Conservation (phyloP, 2,888 invertebrate genomes). For the Ferrisia virgata region DNA sequence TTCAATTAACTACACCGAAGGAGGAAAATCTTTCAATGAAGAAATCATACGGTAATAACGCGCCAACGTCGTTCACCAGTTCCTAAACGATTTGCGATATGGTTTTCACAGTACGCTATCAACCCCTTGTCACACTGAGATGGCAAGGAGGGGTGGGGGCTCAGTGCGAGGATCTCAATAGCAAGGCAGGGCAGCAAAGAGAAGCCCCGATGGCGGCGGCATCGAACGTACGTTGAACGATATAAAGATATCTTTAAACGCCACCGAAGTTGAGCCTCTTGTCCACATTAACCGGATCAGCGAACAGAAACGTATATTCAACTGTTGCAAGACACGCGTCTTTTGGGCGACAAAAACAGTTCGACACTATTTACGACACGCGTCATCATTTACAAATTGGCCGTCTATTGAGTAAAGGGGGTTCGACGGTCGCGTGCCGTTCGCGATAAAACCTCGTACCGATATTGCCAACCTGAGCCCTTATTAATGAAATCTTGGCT, state of each 20-base stretch:
- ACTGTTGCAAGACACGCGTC: constrained; percentile 44
- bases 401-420: constrained; percentile 42
- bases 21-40: neutral
- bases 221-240: neutral
- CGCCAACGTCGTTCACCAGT: constrained; percentile 8
- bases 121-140: neutral
- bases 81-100: constrained; percentile 25
- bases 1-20: neutral
- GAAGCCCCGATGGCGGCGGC: neutral
- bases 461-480: constrained; percentile 30
- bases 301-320: constrained; percentile 35
- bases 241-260: constrained; percentile 30
- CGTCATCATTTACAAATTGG: constrained; percentile 45
- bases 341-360: constrained; percentile 40
- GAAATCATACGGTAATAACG: constrained; percentile 16
- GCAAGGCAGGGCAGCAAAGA: neutral
- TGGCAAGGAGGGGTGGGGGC: neutral
- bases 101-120: neutral
- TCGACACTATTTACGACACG: constrained; percentile 38
- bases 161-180: neutral
- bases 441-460: constrained; percentile 34
- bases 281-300: constrained; percentile 41
- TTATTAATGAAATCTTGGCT: constrained; percentile 40
- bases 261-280: constrained; percentile 28
- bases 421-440: constrained; percentile 34